A percentile compares a stretch with the other conserved stretches of the same genome.
phyloP scores from a whole-genome alignment of 2,113 vertebrate genomes.

The Centropristis striata region DNA sequence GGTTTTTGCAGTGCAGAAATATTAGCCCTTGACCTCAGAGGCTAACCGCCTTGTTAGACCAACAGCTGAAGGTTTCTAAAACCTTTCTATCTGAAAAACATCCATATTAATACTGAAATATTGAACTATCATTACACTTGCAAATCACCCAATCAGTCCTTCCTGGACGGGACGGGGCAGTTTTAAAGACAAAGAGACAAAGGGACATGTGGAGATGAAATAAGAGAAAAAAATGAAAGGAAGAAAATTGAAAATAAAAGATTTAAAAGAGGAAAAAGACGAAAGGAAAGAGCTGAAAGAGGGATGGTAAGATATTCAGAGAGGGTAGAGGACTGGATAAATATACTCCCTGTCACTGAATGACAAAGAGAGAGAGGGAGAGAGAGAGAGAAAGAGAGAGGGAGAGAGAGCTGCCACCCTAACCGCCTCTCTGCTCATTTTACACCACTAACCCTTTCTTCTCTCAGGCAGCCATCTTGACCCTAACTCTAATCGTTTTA shows the following conservation, averaged over 20 bases:
- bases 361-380: conserved; percentile 68
- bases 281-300: conserved; percentile 28
- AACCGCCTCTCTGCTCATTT: conserved; percentile 71
- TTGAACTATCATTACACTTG: conserved; percentile 1
- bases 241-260: conserved; percentile 51
- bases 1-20: no score
- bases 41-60: no score
- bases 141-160: background rate
- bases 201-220: background rate
- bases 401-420: conserved; percentile 66
- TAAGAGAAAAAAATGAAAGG: background rate
- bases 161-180: background rate
- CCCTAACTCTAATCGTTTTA: conserved; percentile 61
- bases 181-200: conserved; percentile 7
- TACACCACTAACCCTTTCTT: conserved; percentile 41
- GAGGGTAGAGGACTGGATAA: conserved; percentile 58
- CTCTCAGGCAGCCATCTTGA: conserved; percentile 54
- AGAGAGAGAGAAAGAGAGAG: conserved; percentile 32
- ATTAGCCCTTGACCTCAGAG: no score
- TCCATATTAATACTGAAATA: background rate
- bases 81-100: background rate
- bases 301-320: conserved; percentile 20
- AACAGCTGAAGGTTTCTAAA: no score
- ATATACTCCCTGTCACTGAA: conserved; percentile 63
- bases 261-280: conserved; percentile 43